Evolutionary conservation across 1,140 invertebrate species (phyloP), one percentile per base, ranked within the genome.

Genomic region (Lepidurus arcticus): DNA sequence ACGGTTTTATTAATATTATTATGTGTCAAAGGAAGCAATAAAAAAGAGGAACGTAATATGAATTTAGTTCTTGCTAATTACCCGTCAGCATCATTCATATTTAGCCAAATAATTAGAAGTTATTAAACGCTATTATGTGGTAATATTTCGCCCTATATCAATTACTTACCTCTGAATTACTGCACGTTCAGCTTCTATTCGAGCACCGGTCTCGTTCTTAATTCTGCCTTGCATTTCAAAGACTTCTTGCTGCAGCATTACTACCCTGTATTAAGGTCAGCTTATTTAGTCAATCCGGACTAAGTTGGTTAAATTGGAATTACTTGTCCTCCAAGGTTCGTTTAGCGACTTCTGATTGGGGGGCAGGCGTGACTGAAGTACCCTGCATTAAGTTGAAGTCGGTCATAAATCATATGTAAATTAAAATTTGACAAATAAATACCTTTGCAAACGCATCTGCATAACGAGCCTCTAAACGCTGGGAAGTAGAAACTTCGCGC

Each of bases 141-240:
- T 7, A 65, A 65, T n/a, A 65, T 7, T 11, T 16, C 53, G 53
- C 9, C 21, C 2, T 21, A n/a, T 65, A 7, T 65, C 3, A 16
- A 47, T 16, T 47, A 11, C 16, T 47, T 65, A 65, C 53, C 53
- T 65, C 3, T 65, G 53, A 65, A 65, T 65, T 65, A 65, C 53
- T 1, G 53, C 53, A 9, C 53, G 53, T 4, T 65, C 53, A 1
- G 53, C 53, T 65, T 65, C 53, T 13, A 65, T 65, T 7, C 53
- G 53, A 65, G 53, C 53, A 65, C 16, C 53, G 6, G 53, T 65
- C 21, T 65, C 53, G 53, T 21, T 65, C 13, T 65, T 65, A 65
- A 65, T 65, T 65, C 53, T 65, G 6, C 53, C 53, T 65, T 65
- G 53, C 53, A 65, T 65, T 65, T 65, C 53, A 65, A 65, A 65